Evolutionary conservation across 2,797 vertebrate genomes (phyloP), one percentile per base, ranked within the genome.

Genomic region (Danio tinwini): DNA sequence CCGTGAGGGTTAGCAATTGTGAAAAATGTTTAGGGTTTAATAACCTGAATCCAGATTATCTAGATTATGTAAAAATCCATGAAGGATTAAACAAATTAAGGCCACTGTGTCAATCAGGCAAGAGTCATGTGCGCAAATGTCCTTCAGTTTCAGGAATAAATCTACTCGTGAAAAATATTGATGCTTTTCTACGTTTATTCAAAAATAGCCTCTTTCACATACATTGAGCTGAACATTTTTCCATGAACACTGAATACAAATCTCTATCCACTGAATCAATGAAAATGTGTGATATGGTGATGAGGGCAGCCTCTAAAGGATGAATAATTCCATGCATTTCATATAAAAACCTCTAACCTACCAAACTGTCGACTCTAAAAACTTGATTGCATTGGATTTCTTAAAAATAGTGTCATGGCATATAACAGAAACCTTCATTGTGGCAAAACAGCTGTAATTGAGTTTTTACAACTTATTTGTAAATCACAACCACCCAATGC

Each of bases 161-260:
- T 21, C 42, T 39, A 40, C 21, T 29, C 9, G 61, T 45, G 14
- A 52, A 59, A 52, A 40, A 37, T 44, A 37, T 42, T 19, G 55
- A 29, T 64, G 68, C 40, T 79, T 73, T 14, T 71, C 39, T 80
- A 58, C 40, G 11, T 80, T 80, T 80, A 73, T 79, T 72, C 56
- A 37, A 73, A 80, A 80, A 65, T 80, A 73, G 69, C 59, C 21
- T 64, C 58, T 63, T 56, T 64, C 42, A 73, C 50, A 80, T 65
- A 80, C 59, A 80, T 13, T 53, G 16, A 69, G 47, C 55, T 65
- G 70, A 62, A 69, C 21, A 49, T 5, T 40, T 37, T 69, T 13
- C 11, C 21, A 76, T 68, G 64, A 6, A 53, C 76, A 65, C 21
- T 64, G 17, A 55, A 80, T 49, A 80, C 59, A 64, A 62, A 70